These are phyloP conservation scores for Crypturellus tataupa DNA, from an alignment of 2,797 vertebrate species.

Conservation along the genomic window DNA sequence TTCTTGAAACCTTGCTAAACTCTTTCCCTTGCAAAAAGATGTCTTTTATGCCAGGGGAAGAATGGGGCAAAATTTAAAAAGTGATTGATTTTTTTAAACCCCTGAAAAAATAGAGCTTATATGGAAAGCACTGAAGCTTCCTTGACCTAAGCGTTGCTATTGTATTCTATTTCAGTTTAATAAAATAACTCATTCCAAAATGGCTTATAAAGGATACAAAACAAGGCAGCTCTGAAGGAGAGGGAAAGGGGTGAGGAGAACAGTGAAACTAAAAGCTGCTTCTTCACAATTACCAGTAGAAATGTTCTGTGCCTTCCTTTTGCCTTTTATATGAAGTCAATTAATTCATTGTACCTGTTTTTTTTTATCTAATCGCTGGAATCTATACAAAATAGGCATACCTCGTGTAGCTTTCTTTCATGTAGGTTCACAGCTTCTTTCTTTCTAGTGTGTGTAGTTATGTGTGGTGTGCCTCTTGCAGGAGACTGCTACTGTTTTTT, in stretches of 20 bases:
- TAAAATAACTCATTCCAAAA: neutral
- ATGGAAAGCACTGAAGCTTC: neutral
- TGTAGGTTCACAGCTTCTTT: neutral
- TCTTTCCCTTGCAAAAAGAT: neutral
- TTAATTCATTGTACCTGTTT: neutral
- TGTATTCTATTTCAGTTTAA: neutral
- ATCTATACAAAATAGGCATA: neutral
- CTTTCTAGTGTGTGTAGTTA: neutral
- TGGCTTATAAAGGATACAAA: neutral
- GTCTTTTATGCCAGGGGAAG: neutral
- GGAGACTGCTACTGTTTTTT: conserved; percentile 12
- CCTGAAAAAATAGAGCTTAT: neutral
- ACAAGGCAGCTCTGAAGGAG: neutral
- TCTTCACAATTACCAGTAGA: neutral
- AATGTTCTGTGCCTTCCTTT: neutral
- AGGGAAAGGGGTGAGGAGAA: neutral
- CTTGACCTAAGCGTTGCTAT: neutral
- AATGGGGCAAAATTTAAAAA: neutral
- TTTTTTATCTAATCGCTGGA: neutral
- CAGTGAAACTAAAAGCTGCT: neutral
- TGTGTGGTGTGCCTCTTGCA: neutral
- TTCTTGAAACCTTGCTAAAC: neutral
- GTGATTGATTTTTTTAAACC: neutral
- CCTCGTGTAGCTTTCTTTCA: neutral
- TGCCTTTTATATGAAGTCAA: neutral